phyloP scores from a whole-genome alignment of 2,888 invertebrate species.

The Himalopsyche kuldschensis region DNA sequence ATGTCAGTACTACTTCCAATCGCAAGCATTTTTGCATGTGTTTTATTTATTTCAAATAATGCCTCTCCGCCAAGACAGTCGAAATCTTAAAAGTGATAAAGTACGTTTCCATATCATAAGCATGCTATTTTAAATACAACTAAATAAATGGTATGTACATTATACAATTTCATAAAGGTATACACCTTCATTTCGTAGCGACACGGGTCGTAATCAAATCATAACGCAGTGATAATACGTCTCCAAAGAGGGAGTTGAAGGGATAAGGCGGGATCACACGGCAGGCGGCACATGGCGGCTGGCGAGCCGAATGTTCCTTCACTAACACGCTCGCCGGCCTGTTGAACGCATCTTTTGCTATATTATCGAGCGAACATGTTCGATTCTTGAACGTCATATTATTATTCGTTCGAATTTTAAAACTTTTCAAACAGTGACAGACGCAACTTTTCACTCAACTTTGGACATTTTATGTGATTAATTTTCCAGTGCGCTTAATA shows the following conservation, averaged over 20 bases:
- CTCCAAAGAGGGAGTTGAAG: background rate
- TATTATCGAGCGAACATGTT: slow-evolving; percentile 2
- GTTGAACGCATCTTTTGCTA: slow-evolving; percentile 22
- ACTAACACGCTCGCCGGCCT: slow-evolving; percentile 29
- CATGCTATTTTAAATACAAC: too few species aligned
- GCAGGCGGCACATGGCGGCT: slow-evolving; percentile 2
- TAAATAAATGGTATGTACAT: too few species aligned
- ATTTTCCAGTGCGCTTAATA: background rate
- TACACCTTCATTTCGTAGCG: too few species aligned
- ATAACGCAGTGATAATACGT: background rate
- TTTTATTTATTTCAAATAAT: too few species aligned
- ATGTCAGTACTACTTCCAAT: too few species aligned
- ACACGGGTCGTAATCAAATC: background rate
- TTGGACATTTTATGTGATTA: background rate
- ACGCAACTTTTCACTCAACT: background rate
- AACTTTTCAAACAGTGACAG: background rate
- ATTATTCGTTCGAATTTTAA: background rate
- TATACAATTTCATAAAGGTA: too few species aligned
- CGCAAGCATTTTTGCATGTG: too few species aligned
- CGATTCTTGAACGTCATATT: background rate
- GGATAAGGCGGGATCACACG: background rate
- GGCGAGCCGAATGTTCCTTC: background rate
- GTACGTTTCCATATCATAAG: too few species aligned
- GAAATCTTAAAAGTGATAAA: too few species aligned
- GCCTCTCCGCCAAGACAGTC: too few species aligned